These are phyloP conservation scores for Lithophane semibrunnea DNA, from an alignment of 2,888 invertebrate species.

Conservation along the genomic window DNA sequence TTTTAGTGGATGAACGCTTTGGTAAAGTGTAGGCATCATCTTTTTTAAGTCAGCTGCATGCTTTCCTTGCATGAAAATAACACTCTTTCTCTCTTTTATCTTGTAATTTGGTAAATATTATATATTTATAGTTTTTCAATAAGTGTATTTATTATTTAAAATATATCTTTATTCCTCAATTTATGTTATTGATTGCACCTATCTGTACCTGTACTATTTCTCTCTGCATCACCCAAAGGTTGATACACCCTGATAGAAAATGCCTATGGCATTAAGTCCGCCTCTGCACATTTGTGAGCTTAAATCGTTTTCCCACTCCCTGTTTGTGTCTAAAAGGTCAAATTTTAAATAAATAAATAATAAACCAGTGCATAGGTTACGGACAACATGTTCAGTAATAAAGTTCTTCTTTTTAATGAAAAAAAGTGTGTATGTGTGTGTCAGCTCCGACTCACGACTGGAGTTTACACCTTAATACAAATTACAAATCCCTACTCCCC, in stretches of 20 bases:
- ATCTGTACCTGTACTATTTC: neutral
- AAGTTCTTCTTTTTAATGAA: neutral
- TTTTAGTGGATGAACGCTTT: slow-evolving; percentile 32
- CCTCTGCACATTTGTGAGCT: neutral
- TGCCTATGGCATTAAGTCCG: too few relatives aligned
- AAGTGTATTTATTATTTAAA: neutral
- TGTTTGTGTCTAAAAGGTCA: too few relatives aligned
- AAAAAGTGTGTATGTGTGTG: neutral
- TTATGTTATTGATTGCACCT: too few relatives aligned
- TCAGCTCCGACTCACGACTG: too few relatives aligned
- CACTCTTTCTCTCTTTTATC: neutral
- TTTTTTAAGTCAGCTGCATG: neutral
- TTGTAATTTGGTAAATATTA: neutral
- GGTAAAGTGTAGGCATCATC: neutral
- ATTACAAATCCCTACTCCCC: too few relatives aligned
- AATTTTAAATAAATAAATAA: neutral
- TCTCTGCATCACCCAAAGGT: neutral
- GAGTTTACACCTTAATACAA: too few relatives aligned
- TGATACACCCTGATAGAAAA: too few relatives aligned
- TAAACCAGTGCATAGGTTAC: neutral
- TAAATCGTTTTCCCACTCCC: too few relatives aligned
- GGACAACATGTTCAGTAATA: neutral
- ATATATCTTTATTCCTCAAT: neutral
- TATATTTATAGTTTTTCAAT: neutral
- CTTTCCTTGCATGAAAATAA: neutral